Conservation (phyloP, 2,888 invertebrate species). For the Dasysyrphus tricinctus region DNA sequence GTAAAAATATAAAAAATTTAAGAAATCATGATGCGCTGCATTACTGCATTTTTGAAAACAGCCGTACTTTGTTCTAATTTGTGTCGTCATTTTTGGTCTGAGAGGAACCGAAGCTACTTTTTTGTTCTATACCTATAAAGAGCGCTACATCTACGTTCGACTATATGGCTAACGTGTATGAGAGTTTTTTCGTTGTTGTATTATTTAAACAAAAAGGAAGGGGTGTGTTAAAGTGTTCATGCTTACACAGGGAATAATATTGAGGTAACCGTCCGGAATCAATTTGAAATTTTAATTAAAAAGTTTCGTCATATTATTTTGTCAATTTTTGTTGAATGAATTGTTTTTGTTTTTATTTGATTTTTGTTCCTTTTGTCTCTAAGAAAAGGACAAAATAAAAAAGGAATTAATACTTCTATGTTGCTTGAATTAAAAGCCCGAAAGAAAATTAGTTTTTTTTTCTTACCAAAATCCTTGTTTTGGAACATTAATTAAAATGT, state of each 20-base stretch:
- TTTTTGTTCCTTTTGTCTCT: neutral
- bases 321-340: slow-evolving; percentile 16
- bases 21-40: too few species aligned
- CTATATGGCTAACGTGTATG: neutral
- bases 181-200: neutral
- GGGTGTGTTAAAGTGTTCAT: slow-evolving; percentile 38
- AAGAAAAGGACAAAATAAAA: slow-evolving; percentile 55
- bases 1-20: too few species aligned
- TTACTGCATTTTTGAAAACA: too few species aligned
- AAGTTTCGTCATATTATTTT: slow-evolving; percentile 64
- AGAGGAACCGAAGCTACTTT: slow-evolving; percentile 1
- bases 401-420: slow-evolving; percentile 50
- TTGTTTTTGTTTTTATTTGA: slow-evolving; percentile 4
- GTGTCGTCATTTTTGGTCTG: slow-evolving; percentile 58
- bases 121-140: neutral
- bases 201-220: neutral
- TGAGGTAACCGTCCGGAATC: slow-evolving; percentile 75
- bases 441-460: slow-evolving; percentile 1
- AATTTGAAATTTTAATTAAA: slow-evolving; percentile 75
- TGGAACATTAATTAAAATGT: slow-evolving; percentile 33
- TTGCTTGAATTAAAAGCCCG: slow-evolving; percentile 7
- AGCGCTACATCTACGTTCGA: neutral
- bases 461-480: slow-evolving; percentile 62
- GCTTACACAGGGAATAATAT: slow-evolving; percentile 72
- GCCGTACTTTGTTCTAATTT: slow-evolving; percentile 58